phyloP scores from a whole-genome alignment of 1,140 invertebrate genomes.

The Harpegnathos saltator region DNA sequence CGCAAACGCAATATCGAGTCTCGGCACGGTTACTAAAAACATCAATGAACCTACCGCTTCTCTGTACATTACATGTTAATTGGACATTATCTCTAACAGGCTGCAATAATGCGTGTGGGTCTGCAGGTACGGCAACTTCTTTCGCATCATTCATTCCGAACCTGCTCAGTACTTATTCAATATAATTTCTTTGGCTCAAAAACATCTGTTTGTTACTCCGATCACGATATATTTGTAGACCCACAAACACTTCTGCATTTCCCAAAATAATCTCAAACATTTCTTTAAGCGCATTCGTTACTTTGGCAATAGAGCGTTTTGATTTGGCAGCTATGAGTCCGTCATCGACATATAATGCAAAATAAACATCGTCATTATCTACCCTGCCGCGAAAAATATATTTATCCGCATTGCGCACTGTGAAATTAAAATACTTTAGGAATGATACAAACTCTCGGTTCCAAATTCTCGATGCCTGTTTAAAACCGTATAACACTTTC shows the following conservation, averaged over 20 bases:
- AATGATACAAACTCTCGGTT: neutral
- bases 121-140: neutral
- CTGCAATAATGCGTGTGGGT: neutral
- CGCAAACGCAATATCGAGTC: neutral
- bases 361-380: neutral
- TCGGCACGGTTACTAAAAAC: neutral
- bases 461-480: constrained; percentile 17
- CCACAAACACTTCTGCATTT: neutral
- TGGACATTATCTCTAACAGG: too few species aligned
- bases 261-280: neutral
- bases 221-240: constrained; percentile 8
- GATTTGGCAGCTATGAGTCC: neutral
- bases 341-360: neutral
- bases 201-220: neutral
- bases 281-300: too few species aligned
- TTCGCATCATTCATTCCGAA: neutral
- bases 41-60: constrained; percentile 4
- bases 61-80: too few species aligned
- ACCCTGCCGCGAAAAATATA: neutral
- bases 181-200: neutral
- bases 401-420: neutral
- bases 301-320: too few species aligned
- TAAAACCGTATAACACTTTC: neutral
- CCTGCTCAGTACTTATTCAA: neutral
- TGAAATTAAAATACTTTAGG: neutral